Evolutionary conservation across 2,113 vertebrate species (phyloP).

Genomic region (Salminus brasiliensis): DNA sequence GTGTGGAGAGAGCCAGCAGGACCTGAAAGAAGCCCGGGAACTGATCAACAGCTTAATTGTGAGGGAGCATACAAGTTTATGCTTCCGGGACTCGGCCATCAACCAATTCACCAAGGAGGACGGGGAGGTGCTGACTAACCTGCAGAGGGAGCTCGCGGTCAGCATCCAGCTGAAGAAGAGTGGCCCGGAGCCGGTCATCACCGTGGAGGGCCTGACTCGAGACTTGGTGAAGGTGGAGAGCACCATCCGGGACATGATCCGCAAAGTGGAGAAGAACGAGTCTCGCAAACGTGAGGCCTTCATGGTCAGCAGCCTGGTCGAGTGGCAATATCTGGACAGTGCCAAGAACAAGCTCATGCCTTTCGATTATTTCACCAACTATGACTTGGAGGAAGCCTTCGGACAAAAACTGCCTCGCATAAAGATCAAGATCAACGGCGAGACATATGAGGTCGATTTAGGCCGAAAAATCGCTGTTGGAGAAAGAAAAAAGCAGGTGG

Average conservation of each 20-base stretch:
- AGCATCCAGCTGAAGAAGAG: constrained; percentile 67
- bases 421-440: constrained; percentile 65
- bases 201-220: constrained; percentile 78
- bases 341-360: fast-evolving
- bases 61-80: constrained; percentile 69
- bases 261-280: constrained; percentile 65
- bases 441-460: constrained; percentile 56
- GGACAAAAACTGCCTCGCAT: fast-evolving
- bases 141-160: constrained; percentile 78
- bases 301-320: constrained; percentile 62
- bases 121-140: constrained; percentile 59
- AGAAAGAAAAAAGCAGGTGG: constrained; percentile 41
- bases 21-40: constrained; percentile 58
- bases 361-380: constrained; percentile 78
- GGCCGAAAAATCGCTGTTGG: constrained; percentile 12
- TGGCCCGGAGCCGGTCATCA: constrained; percentile 64
- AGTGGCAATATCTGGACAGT: constrained; percentile 77
- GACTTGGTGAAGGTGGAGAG: constrained; percentile 73
- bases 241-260: constrained; percentile 76
- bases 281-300: constrained; percentile 68
- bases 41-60: constrained; percentile 72
- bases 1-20: constrained; percentile 74
- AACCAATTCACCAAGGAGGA: constrained; percentile 70
- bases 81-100: constrained; percentile 72
- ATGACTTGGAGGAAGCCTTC: constrained; percentile 79